Evolutionary conservation across 2,797 vertebrate species (phyloP).

Genomic region (Geotria australis): DNA sequence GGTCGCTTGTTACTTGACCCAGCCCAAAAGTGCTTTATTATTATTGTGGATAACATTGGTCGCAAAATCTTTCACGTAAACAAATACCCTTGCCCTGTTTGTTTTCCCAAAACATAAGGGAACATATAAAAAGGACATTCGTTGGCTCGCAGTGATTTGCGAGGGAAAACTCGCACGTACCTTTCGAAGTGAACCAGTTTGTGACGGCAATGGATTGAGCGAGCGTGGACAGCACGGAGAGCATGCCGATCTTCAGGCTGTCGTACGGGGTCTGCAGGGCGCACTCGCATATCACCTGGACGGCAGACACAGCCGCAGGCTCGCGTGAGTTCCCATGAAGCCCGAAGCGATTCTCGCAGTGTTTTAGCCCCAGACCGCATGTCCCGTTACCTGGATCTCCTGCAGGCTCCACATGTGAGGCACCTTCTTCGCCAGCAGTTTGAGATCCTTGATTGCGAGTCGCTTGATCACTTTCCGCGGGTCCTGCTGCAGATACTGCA

Average conservation of each 20-base stretch:
- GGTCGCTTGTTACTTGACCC: too few species aligned
- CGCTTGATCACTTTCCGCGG: conserved; percentile 76
- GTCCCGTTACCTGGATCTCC: conserved; percentile 43
- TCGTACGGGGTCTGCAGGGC: conserved; percentile 62
- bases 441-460: conserved; percentile 56
- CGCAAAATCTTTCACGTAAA: too few species aligned
- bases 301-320: conserved; percentile 2
- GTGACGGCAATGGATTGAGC: conserved; percentile 73
- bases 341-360: too few species aligned
- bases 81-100: too few species aligned
- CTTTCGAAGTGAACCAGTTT: conserved; percentile 27
- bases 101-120: too few species aligned
- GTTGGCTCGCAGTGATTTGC: too few species aligned
- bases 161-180: too few species aligned
- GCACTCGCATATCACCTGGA: conserved; percentile 63
- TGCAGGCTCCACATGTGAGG: conserved; percentile 80
- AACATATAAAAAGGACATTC: too few species aligned
- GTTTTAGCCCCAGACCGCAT: too few species aligned
- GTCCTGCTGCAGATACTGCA: conserved; percentile 70
- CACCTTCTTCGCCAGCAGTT: conserved; percentile 61
- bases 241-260: conserved; percentile 64
- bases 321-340: background rate
- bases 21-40: too few species aligned
- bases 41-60: too few species aligned
- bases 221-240: conserved; percentile 54